phyloP scores from a whole-genome alignment of 2,113 vertebrate genomes.

The Heloderma charlesbogerti region DNA sequence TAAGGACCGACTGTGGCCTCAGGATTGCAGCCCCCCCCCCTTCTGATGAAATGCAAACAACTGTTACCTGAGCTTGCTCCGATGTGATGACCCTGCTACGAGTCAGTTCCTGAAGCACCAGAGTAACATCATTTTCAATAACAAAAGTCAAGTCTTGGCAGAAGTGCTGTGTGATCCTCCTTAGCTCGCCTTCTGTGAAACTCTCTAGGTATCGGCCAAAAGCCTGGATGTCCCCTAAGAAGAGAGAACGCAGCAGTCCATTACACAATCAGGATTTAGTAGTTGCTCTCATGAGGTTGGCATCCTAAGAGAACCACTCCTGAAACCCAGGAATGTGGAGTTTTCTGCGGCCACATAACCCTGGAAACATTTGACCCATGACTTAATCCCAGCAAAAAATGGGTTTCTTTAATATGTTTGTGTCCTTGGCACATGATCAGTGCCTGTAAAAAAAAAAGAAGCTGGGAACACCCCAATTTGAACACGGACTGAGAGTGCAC shows the following conservation, averaged over 20 bases:
- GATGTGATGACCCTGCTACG: background rate
- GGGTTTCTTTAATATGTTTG: too few relatives aligned
- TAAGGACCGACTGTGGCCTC: background rate
- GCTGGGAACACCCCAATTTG: too few relatives aligned
- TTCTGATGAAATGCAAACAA: background rate
- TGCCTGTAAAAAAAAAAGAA: too few relatives aligned
- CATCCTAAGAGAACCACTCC: background rate
- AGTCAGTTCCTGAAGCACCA: constrained; percentile 1
- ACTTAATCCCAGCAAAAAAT: too few relatives aligned
- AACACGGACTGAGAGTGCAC: too few relatives aligned
- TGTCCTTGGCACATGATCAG: too few relatives aligned
- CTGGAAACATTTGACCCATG: too few relatives aligned
- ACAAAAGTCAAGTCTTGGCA: background rate
- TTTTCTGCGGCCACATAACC: background rate
- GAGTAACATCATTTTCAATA: background rate
- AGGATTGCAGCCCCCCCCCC: background rate
- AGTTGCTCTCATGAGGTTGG: background rate
- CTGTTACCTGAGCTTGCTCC: background rate
- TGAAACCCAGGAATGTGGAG: background rate
- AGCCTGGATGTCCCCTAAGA: background rate
- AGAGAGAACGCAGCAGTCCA: background rate
- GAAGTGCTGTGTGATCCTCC: constrained; percentile 21
- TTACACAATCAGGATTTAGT: background rate
- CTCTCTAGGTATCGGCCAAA: background rate
- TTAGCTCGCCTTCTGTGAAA: background rate